Base-by-base conservation (phyloP, 2,888 invertebrate genomes). In the Scaptomyza cyrtandrae region DNA sequence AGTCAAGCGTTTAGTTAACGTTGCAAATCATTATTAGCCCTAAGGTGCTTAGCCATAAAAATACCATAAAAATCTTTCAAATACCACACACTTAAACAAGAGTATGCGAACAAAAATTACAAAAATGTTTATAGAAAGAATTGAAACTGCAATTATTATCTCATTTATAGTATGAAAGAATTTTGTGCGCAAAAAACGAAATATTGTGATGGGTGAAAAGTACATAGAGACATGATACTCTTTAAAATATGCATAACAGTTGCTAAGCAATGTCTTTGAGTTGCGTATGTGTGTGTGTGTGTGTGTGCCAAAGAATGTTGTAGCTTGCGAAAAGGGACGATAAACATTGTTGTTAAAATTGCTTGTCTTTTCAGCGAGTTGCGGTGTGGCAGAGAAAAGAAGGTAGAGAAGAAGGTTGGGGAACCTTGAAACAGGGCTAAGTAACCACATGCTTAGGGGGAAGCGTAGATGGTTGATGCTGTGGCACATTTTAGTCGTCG, bases 211-310 rank as follows among this genome's bases (percentile, higher is more conserved):
- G 56, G 19, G 35, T 55, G 45, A 27, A 37, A 1, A 5, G 2
- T 29, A 33, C 7, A 39, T 6, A 37, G 49, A 35, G 65, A 71
- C 19, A 46, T 37, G 43, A 45, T 52, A 33, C 41, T 53, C 57
- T 55, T 65, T 54, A 65, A 69, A 70, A 72, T 75, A 77, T 77
- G 78, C 78, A 52, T 48, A 69, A 64, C 75, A 53, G 70, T 73
- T 60, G 57, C 66, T 53, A 73, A 73, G 79, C 71, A 58, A 79
- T 79, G 65, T 74, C 79, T 76, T 78, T 79, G 76, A 64, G 79
- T 24, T 33, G 11, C 2, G 24, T n/a, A 31, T 13, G 31, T 39
- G n/a, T 37, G 39, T 44, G 49, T 24, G 35, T 45, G 45, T 54
- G 44, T 64, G 37, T 43, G 33, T 37, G 39, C 24, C 43, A 37